Evolutionary conservation across 35 echinoderm and acorn worm species (phyloP).

Genomic region (Stichopus chloronotus): DNA sequence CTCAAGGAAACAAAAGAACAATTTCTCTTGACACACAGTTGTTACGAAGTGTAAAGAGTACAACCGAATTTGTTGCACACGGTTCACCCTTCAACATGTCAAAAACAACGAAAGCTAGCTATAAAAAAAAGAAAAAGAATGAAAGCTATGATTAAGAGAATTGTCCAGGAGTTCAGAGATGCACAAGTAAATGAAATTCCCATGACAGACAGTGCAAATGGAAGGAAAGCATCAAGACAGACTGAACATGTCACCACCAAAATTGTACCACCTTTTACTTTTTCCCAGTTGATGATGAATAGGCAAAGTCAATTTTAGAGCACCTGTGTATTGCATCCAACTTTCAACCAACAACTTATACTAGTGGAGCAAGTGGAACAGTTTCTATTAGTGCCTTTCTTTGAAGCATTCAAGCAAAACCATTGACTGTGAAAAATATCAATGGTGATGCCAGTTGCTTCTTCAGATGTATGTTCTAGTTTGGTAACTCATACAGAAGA

Average conservation of each 20-base stretch:
- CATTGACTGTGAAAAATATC: neutral
- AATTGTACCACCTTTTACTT: neutral
- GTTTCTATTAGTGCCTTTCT: neutral
- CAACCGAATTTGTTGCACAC: too few species aligned
- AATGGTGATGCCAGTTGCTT: constrained; percentile 32
- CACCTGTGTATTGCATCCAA: neutral
- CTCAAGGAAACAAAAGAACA: too few species aligned
- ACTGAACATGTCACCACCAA: neutral
- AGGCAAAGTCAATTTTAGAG: neutral
- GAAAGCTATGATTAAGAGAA: too few species aligned
- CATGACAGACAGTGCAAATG: too few species aligned
- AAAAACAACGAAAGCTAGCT: too few species aligned
- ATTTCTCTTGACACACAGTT: too few species aligned
- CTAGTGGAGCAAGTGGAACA: neutral
- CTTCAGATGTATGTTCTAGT: constrained; percentile 28
- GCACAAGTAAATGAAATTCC: too few species aligned
- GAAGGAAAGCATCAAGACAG: too few species aligned
- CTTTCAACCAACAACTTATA: neutral
- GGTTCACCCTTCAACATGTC: too few species aligned
- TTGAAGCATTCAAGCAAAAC: neutral
- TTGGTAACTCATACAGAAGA: constrained; percentile 30
- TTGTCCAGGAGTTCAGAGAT: too few species aligned
- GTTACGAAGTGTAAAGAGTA: too few species aligned
- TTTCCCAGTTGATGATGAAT: constrained; percentile 15
- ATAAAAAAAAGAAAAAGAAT: too few species aligned